phyloP scores from a whole-genome alignment of 1,140 invertebrate genomes.

The Reticulitermes speratus region DNA sequence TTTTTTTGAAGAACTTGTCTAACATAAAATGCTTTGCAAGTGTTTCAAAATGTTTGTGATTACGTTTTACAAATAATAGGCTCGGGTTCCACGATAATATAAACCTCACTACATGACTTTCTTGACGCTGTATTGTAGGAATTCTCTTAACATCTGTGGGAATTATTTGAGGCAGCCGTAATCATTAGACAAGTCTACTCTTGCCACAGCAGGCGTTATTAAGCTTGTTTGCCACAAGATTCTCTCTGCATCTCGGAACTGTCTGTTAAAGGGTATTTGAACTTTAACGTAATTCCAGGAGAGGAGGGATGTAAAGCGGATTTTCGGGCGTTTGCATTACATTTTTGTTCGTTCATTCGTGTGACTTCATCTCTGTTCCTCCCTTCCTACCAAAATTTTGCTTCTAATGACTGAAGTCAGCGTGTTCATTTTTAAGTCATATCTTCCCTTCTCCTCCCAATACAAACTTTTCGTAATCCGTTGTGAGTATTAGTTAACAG shows the following conservation, averaged over 20 bases:
- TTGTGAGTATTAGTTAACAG: neutral
- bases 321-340: neutral
- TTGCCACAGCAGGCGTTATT: neutral
- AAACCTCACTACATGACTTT: too few relatives aligned
- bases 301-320: neutral
- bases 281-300: neutral
- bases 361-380: neutral
- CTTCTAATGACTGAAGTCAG: neutral
- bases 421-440: neutral
- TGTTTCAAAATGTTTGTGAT: too few relatives aligned
- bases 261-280: neutral
- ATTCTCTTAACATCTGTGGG: neutral
- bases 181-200: neutral
- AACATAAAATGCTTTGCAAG: too few relatives aligned
- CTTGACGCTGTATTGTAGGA: neutral
- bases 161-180: too few relatives aligned
- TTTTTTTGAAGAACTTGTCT: too few relatives aligned
- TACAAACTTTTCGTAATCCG: neutral
- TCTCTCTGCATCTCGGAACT: neutral
- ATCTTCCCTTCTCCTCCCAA: too few relatives aligned
- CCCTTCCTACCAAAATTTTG: neutral
- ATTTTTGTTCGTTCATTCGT: neutral
- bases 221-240: neutral
- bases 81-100: too few relatives aligned
- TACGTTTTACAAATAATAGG: too few relatives aligned